Conservation (phyloP, 2,888 invertebrate genomes). For the Cremastinae sp. region DNA sequence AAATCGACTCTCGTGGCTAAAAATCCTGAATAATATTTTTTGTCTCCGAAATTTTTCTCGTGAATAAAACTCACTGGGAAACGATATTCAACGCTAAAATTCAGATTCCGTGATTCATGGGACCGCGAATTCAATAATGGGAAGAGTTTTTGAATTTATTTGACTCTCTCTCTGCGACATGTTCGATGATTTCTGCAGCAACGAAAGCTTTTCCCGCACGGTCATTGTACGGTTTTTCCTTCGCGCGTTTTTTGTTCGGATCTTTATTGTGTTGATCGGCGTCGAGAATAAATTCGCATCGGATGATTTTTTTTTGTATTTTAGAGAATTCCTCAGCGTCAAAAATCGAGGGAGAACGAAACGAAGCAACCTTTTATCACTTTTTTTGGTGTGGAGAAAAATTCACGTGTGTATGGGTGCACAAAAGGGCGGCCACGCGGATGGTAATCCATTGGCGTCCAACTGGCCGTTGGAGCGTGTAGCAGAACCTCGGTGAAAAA, state of each 20-base stretch:
- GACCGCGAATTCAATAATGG: conserved; percentile 14
- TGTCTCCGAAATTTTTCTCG: neutral
- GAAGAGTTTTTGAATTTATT: conserved; percentile 45
- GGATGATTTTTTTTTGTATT: conserved; percentile 37
- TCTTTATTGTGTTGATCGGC: conserved; percentile 23
- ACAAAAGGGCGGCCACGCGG: conserved; percentile 16
- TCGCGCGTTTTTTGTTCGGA: neutral
- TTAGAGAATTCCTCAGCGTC: conserved; percentile 45
- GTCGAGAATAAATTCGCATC: conserved; percentile 38
- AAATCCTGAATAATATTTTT: no score
- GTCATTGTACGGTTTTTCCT: neutral
- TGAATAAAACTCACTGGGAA: neutral
- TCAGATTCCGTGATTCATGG: neutral
- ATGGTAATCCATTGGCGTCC: conserved; percentile 53
- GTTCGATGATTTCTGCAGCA: conserved; percentile 13
- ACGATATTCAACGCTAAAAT: neutral
- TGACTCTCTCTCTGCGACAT: conserved; percentile 28
- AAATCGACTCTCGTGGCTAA: no score
- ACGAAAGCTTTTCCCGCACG: neutral
- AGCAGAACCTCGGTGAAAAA: conserved; percentile 49
- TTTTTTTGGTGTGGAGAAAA: neutral
- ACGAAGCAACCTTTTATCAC: conserved; percentile 16
- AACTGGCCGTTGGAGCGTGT: conserved; percentile 34
- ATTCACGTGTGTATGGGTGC: neutral
- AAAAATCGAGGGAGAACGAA: conserved; percentile 49